These are phyloP conservation scores for Oryzaephilus surinamensis DNA, from an alignment of 1,140 invertebrate genomes.

Conservation along the genomic window DNA sequence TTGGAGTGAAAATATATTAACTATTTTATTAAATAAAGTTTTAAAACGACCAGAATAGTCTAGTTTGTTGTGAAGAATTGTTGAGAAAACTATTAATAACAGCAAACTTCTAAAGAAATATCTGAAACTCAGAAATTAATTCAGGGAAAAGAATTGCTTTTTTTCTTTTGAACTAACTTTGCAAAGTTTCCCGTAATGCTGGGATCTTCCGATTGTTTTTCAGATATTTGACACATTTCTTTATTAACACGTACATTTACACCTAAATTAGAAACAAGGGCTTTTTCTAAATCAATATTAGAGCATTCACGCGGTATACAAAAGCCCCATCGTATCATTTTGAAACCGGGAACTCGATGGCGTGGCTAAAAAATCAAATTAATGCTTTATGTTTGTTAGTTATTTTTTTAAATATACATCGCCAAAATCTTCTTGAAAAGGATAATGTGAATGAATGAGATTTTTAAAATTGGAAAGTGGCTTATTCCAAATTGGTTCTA, in stretches of 20 bases:
- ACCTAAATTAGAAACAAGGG: conserved; percentile 12
- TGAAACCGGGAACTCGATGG: conserved; percentile 49
- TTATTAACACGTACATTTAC: conserved; percentile 13
- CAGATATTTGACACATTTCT: conserved; percentile 17
- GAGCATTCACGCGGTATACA: conserved; percentile 51
- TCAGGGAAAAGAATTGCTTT: too few relatives aligned
- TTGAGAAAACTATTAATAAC: conserved; percentile 1
- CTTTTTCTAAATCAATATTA: conserved; percentile 41
- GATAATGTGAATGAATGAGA: conserved; percentile 21
- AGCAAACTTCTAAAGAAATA: conserved; percentile 10
- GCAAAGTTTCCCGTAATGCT: not conserved
- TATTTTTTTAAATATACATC: conserved; percentile 19
- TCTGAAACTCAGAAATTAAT: conserved; percentile 4
- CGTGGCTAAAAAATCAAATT: conserved; percentile 40
- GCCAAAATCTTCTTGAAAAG: conserved; percentile 19
- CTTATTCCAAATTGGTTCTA: conserved; percentile 12
- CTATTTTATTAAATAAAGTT: conserved; percentile 25
- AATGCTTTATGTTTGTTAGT: not conserved
- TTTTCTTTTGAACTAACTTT: conserved; percentile 6
- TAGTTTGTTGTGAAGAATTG: not conserved
- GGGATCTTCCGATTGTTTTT: not conserved
- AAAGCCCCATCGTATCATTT: conserved; percentile 49
- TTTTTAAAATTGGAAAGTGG: conserved; percentile 10
- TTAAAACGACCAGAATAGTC: not conserved
- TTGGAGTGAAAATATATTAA: conserved; percentile 50